Evolutionary conservation across 2,113 vertebrate genomes (phyloP).

Genomic region (Gallinago media): DNA sequence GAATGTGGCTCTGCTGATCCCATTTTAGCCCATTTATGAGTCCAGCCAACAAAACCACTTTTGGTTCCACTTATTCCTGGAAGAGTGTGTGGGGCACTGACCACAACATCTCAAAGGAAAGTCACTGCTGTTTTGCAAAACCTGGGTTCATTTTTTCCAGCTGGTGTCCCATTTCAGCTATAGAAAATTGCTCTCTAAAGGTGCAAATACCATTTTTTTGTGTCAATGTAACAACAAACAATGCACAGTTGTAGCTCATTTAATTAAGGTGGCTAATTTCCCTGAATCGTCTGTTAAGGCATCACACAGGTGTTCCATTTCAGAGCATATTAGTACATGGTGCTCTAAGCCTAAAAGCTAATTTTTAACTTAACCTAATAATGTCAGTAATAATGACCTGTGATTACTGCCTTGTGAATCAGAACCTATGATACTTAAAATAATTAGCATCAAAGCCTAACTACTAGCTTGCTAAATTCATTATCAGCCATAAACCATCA

Average conservation of each 20-base stretch:
- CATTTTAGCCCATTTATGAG: neutral
- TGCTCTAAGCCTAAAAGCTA: conserved; percentile 72
- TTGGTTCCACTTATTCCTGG: neutral
- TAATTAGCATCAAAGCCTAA: conserved; percentile 78
- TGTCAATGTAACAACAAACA: conserved; percentile 38
- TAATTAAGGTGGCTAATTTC: conserved; percentile 73
- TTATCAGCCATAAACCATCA: conserved; percentile 70
- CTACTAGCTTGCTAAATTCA: conserved; percentile 72
- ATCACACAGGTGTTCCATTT: conserved; percentile 74
- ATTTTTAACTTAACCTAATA: conserved; percentile 80
- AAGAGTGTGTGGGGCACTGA: accelerated
- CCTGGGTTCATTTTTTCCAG: neutral
- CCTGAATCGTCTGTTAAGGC: conserved; percentile 55
- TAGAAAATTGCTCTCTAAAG: neutral
- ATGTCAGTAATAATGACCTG: conserved; percentile 70
- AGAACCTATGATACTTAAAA: conserved; percentile 77
- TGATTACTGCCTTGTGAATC: conserved; percentile 77
- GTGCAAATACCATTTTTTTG: conserved; percentile 15
- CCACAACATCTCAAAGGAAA: neutral
- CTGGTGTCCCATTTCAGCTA: neutral
- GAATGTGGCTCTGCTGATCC: neutral
- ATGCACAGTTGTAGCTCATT: conserved; percentile 50
- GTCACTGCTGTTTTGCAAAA: neutral
- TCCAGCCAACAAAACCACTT: neutral
- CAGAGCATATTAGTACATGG: conserved; percentile 65